Evolutionary conservation across 2,113 vertebrate genomes (phyloP).

Genomic region (Charadrius vociferus): DNA sequence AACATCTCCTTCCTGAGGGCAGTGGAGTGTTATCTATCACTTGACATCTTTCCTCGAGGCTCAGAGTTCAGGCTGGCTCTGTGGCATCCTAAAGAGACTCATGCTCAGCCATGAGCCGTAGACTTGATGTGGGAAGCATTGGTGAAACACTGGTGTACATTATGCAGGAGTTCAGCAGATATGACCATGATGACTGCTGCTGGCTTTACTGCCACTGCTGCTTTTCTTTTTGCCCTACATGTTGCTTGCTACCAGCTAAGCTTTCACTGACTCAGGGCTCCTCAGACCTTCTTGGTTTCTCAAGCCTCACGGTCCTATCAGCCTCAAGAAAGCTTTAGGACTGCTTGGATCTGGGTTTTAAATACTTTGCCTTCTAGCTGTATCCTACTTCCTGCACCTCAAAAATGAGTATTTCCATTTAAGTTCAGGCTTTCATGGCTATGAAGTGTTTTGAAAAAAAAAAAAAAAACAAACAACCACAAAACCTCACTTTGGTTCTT

Average conservation of each 20-base stretch:
- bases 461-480: no score
- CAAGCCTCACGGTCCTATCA: neutral
- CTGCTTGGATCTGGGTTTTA: neutral
- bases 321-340: neutral
- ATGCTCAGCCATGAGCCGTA: neutral
- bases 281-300: neutral
- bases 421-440: neutral
- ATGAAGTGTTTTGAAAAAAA: neutral
- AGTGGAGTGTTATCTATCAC: neutral
- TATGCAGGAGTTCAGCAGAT: neutral
- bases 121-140: accelerated
- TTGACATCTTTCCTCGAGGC: neutral
- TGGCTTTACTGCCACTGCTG: neutral
- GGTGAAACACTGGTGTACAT: neutral
- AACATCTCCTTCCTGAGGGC: neutral
- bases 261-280: neutral
- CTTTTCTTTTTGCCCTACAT: neutral
- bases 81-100: neutral
- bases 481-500: neutral
- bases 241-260: neutral
- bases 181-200: neutral
- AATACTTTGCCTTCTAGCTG: neutral
- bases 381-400: neutral
- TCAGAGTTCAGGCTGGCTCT: neutral
- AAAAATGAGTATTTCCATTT: neutral